Evolutionary conservation across 2,113 vertebrate genomes (phyloP), one percentile per base, ranked within the genome.

Genomic region (Tylochromis polylepis): DNA sequence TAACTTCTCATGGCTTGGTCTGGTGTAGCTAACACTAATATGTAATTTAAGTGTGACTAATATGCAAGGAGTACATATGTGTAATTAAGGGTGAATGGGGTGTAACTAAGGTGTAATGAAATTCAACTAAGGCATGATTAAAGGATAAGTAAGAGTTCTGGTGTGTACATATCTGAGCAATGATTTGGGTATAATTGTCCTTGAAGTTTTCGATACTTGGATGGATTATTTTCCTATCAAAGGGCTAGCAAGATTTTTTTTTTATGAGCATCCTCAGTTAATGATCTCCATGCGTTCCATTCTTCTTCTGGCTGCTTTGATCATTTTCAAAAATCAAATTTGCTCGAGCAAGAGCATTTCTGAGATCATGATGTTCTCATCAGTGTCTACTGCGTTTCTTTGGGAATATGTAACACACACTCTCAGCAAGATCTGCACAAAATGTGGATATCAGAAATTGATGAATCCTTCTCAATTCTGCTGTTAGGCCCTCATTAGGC

Each of bases 221-320:
- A 27, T 62, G 29, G 15, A 62, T 67, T 70, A 11, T 75, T 89
- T 24, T 81, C 43, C 34, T 59, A 84, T 80, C 41, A 89, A 46
- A 87, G 22, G 4, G 3, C 65, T 86, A 86, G 90, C 87, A 65
- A 20, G 55, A 72, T 85, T 84, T 49, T 87, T 81, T 56, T 53
- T 55, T 11, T 67, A 24, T 85, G 79, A 65, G 20, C 78, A 24
- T 11, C 43, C 0, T 4, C 4, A 6, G 70, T 65, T 88, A 70
- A 81, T 81, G 60, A 84, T 70, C 83, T 87, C 3, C 18, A 62
- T 65, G 51, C 15, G 58, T 88, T 65, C 80, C 20, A 41, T 82
- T 85, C 49, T 41, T 10, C 24, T 51, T 46, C 36, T 24, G 3
- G 81, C 59, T 36, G 6, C 82, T 89, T 83, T 72, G 86, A 90